These are phyloP conservation scores for Enteromius radiatus DNA, from an alignment of 2,797 vertebrate species.

Conservation along the genomic window DNA sequence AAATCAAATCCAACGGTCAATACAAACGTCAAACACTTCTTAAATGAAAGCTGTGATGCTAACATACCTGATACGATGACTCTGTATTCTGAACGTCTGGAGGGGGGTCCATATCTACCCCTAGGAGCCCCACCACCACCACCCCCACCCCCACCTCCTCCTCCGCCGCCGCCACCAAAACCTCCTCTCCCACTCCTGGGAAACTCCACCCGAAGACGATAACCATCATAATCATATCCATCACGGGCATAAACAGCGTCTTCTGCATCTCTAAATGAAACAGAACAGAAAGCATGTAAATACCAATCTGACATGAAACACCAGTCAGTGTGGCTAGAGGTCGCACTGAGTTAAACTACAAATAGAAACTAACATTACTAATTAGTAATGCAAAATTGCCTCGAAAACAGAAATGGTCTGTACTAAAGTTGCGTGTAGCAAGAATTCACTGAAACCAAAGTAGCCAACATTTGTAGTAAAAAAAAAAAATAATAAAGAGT, in stretches of 20 bases:
- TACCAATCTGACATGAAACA: not conserved
- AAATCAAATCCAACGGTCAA: not conserved
- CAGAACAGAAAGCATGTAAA: not conserved
- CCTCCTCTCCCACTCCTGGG: constrained; percentile 84
- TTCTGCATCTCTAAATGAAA: constrained; percentile 81
- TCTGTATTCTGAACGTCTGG: constrained; percentile 90
- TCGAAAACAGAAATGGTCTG: not conserved
- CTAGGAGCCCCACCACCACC: constrained; percentile 77
- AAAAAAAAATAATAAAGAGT: too few relatives aligned
- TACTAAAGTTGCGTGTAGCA: not conserved
- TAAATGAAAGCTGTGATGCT: not conserved
- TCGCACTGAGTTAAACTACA: not conserved
- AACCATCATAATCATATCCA: constrained; percentile 88
- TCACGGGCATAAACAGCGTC: constrained; percentile 87
- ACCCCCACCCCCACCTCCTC: constrained; percentile 73
- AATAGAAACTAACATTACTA: constrained; percentile 17
- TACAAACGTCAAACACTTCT: not conserved
- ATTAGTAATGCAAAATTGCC: not conserved
- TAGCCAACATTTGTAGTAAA: not conserved
- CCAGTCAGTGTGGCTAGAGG: not conserved
- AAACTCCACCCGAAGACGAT: constrained; percentile 92
- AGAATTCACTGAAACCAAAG: not conserved
- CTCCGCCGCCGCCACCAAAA: constrained; percentile 76
- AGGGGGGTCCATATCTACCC: constrained; percentile 88
- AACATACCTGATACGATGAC: constrained; percentile 89